These are phyloP conservation scores for Polymixis lichenea DNA, from an alignment of 2,888 invertebrate species.

Conservation along the genomic window DNA sequence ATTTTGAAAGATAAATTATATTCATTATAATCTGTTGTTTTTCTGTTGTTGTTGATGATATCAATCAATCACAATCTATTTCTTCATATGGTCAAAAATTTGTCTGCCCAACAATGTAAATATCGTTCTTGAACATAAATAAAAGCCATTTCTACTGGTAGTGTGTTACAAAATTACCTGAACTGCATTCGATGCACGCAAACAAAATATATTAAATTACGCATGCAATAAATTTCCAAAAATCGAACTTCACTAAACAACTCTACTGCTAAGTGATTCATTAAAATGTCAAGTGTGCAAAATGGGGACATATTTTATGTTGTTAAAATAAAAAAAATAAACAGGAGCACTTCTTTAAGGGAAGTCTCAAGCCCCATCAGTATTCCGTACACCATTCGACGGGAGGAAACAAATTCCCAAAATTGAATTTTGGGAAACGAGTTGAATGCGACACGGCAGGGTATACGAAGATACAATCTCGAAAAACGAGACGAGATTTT, in stretches of 20 bases:
- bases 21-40: no score
- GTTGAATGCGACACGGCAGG: constrained; percentile 90
- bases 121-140: no score
- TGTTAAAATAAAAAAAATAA: constrained; percentile 75
- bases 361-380: constrained; percentile 83
- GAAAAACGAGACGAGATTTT: constrained; percentile 87
- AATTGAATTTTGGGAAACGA: constrained; percentile 91
- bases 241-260: constrained; percentile 24
- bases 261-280: constrained; percentile 52
- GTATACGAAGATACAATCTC: constrained; percentile 88
- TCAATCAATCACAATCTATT: no score
- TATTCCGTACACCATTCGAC: constrained; percentile 87
- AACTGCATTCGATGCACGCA: constrained; percentile 1
- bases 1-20: no score
- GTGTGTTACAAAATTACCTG: no score
- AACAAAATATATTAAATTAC: constrained; percentile 12
- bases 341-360: constrained; percentile 74
- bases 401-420: constrained; percentile 90
- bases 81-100: no score
- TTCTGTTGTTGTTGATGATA: no score
- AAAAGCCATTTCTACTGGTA: no score
- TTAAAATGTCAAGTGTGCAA: constrained; percentile 75
- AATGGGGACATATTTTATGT: constrained; percentile 78
- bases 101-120: no score
- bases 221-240: constrained; percentile 25